Evolutionary conservation across 2,113 vertebrate species (phyloP).

Genomic region (Odocoileus hemionus): DNA sequence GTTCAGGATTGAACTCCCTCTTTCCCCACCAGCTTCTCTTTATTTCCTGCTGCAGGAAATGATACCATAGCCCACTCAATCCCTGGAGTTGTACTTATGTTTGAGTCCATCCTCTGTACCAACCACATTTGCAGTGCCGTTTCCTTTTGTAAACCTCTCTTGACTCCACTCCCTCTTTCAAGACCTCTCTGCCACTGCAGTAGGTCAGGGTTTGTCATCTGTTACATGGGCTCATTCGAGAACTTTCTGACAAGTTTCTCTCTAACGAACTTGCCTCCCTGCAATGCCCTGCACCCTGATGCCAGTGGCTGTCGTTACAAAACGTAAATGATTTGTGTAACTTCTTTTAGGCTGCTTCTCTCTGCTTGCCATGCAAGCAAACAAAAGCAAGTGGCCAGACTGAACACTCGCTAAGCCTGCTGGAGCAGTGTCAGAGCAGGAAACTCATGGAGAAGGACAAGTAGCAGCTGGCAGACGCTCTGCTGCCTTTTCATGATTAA

Average conservation of each 20-base stretch:
- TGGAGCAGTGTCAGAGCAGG: neutral
- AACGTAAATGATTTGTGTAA: neutral
- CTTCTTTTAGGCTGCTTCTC: neutral
- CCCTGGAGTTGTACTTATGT: neutral
- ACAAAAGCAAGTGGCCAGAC: neutral
- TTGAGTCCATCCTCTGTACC: neutral
- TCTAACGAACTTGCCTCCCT: neutral
- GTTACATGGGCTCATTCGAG: neutral
- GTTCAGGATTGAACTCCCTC: neutral
- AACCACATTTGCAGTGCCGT: neutral
- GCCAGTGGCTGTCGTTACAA: neutral
- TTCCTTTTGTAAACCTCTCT: neutral
- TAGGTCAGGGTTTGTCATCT: neutral
- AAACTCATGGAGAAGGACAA: neutral
- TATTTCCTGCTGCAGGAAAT: neutral
- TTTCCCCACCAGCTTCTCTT: neutral
- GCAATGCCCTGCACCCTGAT: neutral
- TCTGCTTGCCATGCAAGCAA: neutral
- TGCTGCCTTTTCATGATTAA: neutral
- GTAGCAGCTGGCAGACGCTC: neutral
- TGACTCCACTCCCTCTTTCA: neutral
- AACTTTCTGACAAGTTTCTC: neutral
- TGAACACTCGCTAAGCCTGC: no score
- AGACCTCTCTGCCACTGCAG: neutral
- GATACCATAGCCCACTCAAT: no score